Evolutionary conservation across 92 coral and sea anemone species (phyloP).

Genomic region (Parazoanthus swiftii): DNA sequence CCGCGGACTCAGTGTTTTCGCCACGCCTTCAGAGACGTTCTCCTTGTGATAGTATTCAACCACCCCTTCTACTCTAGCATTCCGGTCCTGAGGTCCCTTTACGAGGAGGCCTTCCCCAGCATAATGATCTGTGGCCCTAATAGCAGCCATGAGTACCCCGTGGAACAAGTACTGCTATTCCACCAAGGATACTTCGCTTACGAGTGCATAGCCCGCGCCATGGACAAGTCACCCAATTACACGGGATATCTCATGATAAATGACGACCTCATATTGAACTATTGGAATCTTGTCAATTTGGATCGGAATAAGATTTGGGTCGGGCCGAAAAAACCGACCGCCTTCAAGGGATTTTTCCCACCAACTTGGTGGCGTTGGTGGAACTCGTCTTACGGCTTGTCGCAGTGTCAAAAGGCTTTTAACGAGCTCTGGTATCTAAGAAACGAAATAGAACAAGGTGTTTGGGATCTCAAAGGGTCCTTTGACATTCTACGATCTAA

Average conservation of each 20-base stretch:
- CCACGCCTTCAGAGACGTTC: slow-evolving; percentile 56
- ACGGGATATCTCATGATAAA: slow-evolving; percentile 75
- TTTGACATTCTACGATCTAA: slow-evolving; percentile 51
- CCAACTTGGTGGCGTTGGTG: slow-evolving; percentile 85
- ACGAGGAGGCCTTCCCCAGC: slow-evolving; percentile 68
- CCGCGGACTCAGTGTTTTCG: slow-evolving; percentile 45
- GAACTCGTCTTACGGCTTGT: slow-evolving; percentile 74
- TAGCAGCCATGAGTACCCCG: slow-evolving; percentile 42
- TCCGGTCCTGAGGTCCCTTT: slow-evolving; percentile 58
- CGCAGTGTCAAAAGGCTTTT: slow-evolving; percentile 75
- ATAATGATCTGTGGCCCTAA: slow-evolving; percentile 81
- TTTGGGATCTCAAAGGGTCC: slow-evolving; percentile 46
- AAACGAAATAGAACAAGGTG: background rate
- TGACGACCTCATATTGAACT: slow-evolving; percentile 86
- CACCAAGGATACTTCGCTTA: slow-evolving; percentile 80
- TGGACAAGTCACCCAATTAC: slow-evolving; percentile 61
- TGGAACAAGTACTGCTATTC: slow-evolving; percentile 54
- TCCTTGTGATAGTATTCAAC: slow-evolving; percentile 76
- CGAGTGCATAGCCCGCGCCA: slow-evolving; percentile 75
- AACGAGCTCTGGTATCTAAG: slow-evolving; percentile 67
- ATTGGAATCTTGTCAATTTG: slow-evolving; percentile 71
- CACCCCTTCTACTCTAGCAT: slow-evolving; percentile 69
- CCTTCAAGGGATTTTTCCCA: slow-evolving; percentile 50
- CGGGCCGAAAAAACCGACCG: slow-evolving; percentile 69
- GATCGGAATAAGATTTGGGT: slow-evolving; percentile 75